Evolutionary conservation across 1,140 invertebrate species (phyloP).

Genomic region (Drosophila albomicans): DNA sequence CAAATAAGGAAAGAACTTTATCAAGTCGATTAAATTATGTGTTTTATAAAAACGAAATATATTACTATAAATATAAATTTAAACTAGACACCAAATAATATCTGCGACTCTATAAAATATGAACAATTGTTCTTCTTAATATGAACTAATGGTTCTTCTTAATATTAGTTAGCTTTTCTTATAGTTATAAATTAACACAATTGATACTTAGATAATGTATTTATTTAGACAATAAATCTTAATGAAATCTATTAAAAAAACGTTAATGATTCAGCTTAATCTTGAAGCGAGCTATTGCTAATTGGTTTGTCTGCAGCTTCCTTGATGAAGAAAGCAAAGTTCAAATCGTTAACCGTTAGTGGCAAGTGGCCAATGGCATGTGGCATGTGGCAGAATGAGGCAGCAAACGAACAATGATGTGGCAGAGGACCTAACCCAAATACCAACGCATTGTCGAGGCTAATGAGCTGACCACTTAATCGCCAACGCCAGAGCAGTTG

Average conservation of each 20-base stretch:
- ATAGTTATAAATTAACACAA: too few species aligned
- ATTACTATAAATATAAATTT: too few species aligned
- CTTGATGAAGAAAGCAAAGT: slow-evolving; percentile 9
- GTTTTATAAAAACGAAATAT: too few species aligned
- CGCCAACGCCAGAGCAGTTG: slow-evolving; percentile 11
- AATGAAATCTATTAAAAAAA: not conserved
- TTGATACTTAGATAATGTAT: too few species aligned
- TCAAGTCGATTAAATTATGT: too few species aligned
- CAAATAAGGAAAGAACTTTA: too few species aligned
- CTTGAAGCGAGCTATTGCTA: slow-evolving; percentile 8
- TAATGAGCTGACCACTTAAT: slow-evolving; percentile 55
- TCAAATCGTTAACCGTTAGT: slow-evolving; percentile 47
- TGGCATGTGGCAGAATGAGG: slow-evolving; percentile 12
- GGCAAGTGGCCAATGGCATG: not conserved
- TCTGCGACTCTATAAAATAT: too few species aligned
- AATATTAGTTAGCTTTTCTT: too few species aligned
- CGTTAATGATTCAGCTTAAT: not conserved
- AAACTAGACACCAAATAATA: too few species aligned
- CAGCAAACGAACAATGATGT: slow-evolving; percentile 2
- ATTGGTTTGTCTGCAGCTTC: slow-evolving; percentile 30
- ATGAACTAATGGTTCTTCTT: too few species aligned
- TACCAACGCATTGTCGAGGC: slow-evolving; percentile 50
- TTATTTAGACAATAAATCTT: not conserved
- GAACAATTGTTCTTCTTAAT: too few species aligned
- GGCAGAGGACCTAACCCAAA: slow-evolving; percentile 43